Base-by-base conservation (phyloP, 2,888 invertebrate species). In the Sylvicola cinctus region DNA sequence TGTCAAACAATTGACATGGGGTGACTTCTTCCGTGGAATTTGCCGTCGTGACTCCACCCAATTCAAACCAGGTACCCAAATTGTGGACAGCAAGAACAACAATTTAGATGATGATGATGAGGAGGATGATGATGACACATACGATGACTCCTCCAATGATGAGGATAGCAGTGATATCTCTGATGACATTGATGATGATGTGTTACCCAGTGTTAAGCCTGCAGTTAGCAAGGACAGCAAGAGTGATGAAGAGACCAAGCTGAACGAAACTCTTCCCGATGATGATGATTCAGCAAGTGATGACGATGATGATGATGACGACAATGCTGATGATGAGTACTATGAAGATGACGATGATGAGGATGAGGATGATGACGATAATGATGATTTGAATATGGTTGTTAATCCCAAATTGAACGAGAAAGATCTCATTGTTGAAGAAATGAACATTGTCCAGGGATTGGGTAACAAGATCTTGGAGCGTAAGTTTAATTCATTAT, bases 291-390 rank as follows among this genome's bases (percentile, higher is more conserved):
- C 37, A 14, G 36, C 28, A 12, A 34, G 32, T 31, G 13, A 50
- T 41, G 31, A 48, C 7, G 58, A 58, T 12, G 54, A 54, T 6
- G 58, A 61, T 29, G 54, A 51, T 6, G 56, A 54, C 4, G 51
- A 52, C 16, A 52, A 55, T 16, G 55, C 55, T 4, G 51, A 55
- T 17, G 54, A 55, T 7, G 59, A 57, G 3, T 58, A 57, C 2
- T 55, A 58, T 8, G 58, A 58, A 16, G 57, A 55, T 15, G 49
- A 51, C 27, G 49, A 55, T 14, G 51, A 55, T 15, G 26, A 36
- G 23, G 37, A 37, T 17, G 33, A 39, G n/a, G 35, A 38, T 3
- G 36, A 36, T 6, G 39, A 39, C 20, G 17, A 36, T 7, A 33
- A 37, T 14, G 36, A 13, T 16, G 23, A 33, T 16, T n/a, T 8